Evolutionary conservation across 1,140 invertebrate species (phyloP), one percentile per base, ranked within the genome.

Genomic region (Drosophila pseudoananassae): DNA sequence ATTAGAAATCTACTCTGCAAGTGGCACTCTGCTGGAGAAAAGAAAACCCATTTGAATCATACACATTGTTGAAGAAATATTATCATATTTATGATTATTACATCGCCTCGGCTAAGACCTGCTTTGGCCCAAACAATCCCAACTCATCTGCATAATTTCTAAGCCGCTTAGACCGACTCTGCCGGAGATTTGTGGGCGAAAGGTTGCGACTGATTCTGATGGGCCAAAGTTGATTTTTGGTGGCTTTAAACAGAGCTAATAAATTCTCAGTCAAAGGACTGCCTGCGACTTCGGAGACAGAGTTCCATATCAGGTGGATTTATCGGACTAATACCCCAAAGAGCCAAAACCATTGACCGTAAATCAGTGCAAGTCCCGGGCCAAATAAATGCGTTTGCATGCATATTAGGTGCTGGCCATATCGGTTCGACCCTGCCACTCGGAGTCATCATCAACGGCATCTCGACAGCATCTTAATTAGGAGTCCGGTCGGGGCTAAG

Each of bases 381-480:
- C 38, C 61, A 20, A 29, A 69, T 47, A 65, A 53, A 64, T 68
- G 47, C 46, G 60, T 68, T 68, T 68, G 64, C 64, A 66, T 66
- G 49, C 49, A 69, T 69, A 69, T 68, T 69, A 69, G 51, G 65
- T 69, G 17, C 66, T 56, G 63, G 63, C 40, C 63, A 49, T 78
- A 63, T 64, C 46, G 23, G 14, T 52, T 23, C 46, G 17, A 40
- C 43, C 66, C 17, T 56, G 64, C 43, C 43, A 20, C 43, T 10
- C 43, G 17, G 15, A 46, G 51, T 27, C 66, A 70, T 69, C 63
- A 69, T 63, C 64, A 64, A 64, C 59, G 20, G 64, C 66, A 69
- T 69, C 66, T 69, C 66, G 82, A 85, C 82, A 85, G 82, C 74
- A 88, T 85, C 83, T 85, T 85, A 85, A 85, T 85, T 85, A 85